A percentile compares a stretch with the other conserved stretches of the same genome.
These are phyloP conservation scores for Pocota personata DNA, from an alignment of 2,888 invertebrate genomes.

Conservation along the genomic window DNA sequence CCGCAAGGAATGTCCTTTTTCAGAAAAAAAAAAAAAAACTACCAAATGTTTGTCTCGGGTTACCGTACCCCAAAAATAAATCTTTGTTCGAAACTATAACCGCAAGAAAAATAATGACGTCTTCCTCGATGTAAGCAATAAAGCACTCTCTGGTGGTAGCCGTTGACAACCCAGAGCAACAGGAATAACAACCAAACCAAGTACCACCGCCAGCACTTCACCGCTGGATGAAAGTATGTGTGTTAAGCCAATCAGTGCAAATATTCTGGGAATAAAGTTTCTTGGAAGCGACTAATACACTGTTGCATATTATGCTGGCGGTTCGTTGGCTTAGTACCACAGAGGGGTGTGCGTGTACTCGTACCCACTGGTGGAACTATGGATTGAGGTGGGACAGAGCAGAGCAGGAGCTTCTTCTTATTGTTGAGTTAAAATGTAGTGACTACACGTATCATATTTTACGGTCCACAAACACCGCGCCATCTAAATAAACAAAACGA, in stretches of 20 bases:
- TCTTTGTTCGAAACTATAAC: constrained; percentile 2
- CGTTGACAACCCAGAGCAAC: constrained; percentile 27
- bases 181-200: constrained; percentile 37
- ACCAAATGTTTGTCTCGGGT: neutral
- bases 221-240: neutral
- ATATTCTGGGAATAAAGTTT: constrained; percentile 28
- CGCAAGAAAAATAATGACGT: constrained; percentile 40
- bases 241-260: constrained; percentile 8
- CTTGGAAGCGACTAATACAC: constrained; percentile 26
- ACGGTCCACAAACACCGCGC: constrained; percentile 57
- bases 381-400: constrained; percentile 30
- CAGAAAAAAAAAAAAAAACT: neutral
- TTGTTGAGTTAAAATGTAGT: constrained; percentile 48
- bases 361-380: too few species aligned
- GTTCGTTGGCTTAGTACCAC: neutral
- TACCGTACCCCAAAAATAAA: constrained; percentile 12
- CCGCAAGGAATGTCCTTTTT: neutral
- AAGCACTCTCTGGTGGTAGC: constrained; percentile 29
- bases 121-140: constrained; percentile 37
- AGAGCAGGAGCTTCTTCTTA: constrained; percentile 41
- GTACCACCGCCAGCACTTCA: neutral
- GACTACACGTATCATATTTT: constrained; percentile 67
- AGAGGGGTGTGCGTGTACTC: constrained; percentile 1
- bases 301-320: constrained; percentile 21
- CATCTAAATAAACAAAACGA: constrained; percentile 14